phyloP scores from a whole-genome alignment of 2,888 invertebrate species.

The Dicranocentrus wangi region DNA sequence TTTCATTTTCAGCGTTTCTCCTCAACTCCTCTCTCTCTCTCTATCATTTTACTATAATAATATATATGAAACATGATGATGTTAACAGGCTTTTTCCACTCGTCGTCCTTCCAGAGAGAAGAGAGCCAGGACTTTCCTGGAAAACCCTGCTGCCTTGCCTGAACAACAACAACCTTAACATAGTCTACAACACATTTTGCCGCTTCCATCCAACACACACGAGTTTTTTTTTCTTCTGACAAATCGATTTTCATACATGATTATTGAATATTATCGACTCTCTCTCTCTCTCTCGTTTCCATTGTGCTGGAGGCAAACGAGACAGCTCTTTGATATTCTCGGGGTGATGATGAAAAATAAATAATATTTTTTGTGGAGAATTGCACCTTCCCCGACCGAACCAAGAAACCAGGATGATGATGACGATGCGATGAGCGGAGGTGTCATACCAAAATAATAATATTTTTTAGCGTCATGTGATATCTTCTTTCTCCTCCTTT shows the following conservation, averaged over 20 bases:
- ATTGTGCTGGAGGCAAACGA: slow-evolving; percentile 38
- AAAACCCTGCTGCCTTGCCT: background rate
- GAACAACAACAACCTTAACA: slow-evolving; percentile 2
- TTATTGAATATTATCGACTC: slow-evolving; percentile 69
- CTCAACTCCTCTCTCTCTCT: background rate
- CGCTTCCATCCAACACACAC: background rate
- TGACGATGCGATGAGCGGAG: too few relatives aligned
- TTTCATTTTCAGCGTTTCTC: slow-evolving; percentile 20
- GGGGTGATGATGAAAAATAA: slow-evolving; percentile 30
- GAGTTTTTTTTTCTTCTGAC: slow-evolving; percentile 26
- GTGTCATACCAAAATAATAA: too few relatives aligned
- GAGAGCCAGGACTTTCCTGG: background rate
- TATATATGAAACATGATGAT: background rate
- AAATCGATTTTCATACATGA: slow-evolving; percentile 67
- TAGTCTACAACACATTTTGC: background rate
- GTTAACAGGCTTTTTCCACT: slow-evolving; percentile 14
- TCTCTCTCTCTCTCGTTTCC: slow-evolving; percentile 1
- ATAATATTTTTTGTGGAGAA: slow-evolving; percentile 4
- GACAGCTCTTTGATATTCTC: slow-evolving; percentile 27
- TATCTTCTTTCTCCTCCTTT: too few relatives aligned
- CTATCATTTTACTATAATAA: background rate
- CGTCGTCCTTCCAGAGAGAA: slow-evolving; percentile 1
- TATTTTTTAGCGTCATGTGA: too few relatives aligned
- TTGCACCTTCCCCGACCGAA: too few relatives aligned
- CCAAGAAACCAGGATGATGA: too few relatives aligned